These are phyloP conservation scores for Cheiracanthium punctorium DNA, from an alignment of 2,888 invertebrate genomes.

Conservation along the genomic window DNA sequence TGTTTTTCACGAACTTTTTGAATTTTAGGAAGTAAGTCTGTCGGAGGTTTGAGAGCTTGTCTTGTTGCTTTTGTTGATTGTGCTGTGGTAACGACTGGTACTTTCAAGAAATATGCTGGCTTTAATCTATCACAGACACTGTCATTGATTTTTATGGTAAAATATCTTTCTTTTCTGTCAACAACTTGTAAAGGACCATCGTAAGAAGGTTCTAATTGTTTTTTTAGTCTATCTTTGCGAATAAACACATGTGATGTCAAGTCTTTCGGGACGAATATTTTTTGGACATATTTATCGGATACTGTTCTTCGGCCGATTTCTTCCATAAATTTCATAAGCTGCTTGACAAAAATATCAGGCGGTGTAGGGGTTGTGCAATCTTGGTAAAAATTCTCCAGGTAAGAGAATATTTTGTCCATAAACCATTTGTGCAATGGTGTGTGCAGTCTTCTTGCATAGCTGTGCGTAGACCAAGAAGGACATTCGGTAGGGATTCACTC, in stretches of 20 bases:
- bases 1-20: not conserved
- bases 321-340: conserved; percentile 13
- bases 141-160: not conserved
- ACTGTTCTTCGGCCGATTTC: not conserved
- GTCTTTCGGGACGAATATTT: conserved; percentile 20
- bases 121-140: not conserved
- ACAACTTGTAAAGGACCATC: not conserved
- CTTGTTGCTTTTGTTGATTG: not conserved
- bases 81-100: not conserved
- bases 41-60: not conserved
- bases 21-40: not conserved
- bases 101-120: conserved; percentile 6
- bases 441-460: too few relatives aligned
- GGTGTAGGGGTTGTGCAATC: too few relatives aligned
- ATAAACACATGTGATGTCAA: conserved; percentile 18
- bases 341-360: not conserved
- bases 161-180: conserved; percentile 19
- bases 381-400: too few relatives aligned
- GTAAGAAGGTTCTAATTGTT: not conserved
- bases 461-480: too few relatives aligned
- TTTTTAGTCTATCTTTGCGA: conserved; percentile 15
- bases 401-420: too few relatives aligned
- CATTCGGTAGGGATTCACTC: too few relatives aligned
- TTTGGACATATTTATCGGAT: not conserved
- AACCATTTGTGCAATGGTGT: too few relatives aligned